Evolutionary conservation across 2,113 vertebrate species (phyloP), one percentile per base, ranked within the genome.

Genomic region (Campylomormyrus tamandua): DNA sequence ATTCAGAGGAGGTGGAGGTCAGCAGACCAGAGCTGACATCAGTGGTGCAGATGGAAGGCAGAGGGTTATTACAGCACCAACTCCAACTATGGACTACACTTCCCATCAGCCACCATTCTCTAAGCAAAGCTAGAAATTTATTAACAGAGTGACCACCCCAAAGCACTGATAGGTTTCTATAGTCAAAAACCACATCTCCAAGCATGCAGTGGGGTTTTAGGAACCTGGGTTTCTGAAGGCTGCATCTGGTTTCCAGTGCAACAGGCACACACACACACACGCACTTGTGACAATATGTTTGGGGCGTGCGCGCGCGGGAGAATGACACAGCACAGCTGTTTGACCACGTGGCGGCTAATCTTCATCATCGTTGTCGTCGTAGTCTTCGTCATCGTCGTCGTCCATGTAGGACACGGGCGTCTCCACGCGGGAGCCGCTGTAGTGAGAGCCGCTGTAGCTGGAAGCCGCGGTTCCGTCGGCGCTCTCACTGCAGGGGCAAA

Each of bases 381-480:
- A 98, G 0, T 99, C 98, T 0, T 99, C 98, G 0, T 99, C 98
- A 0, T 99, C 98, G 0, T 99, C 98, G 48, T 99, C 98, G 1
- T 97, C 98, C 89, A 98, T 97, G 85, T 96, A 99, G 83, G 98
- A 99, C 93, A 98, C 97, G 0, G 98, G 98, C 2, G 98, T 99
- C 95, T 98, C 98, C 89, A 99, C 98, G 50, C 98, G 96, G 88
- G 98, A 99, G 92, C 98, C 97, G 35, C 98, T 99, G 95, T 98
- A 98, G 95, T 99, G 98, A 80, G 98, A 99, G 93, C 98, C 98
- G 2, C 97, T 99, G 42, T 98, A 99, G 94, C 98, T 99, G 52
- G 98, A 98, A 74, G 98, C 98, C 94, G 98, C 96, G 89, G 97
- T 97, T 87, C 97, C 97, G 0, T 99, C 87, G 0, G 87, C 87